These are phyloP conservation scores for Forbesichthys agassizii DNA, from an alignment of 2,113 vertebrate species.

Conservation along the genomic window DNA sequence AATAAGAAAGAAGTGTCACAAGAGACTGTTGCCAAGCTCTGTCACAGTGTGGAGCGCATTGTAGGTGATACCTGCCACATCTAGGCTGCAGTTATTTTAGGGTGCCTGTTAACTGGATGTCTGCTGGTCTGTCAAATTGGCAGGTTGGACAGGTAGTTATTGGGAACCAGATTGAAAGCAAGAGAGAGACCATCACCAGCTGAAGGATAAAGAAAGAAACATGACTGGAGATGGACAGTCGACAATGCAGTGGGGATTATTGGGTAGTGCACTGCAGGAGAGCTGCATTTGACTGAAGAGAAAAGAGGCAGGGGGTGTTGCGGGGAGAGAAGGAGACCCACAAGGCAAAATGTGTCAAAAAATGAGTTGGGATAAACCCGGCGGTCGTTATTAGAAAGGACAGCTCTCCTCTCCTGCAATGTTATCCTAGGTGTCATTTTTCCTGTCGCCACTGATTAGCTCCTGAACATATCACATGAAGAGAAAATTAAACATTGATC, in stretches of 20 bases:
- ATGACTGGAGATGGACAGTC: conserved; percentile 16
- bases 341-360: conserved; percentile 26
- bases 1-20: conserved; percentile 25
- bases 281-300: conserved; percentile 48
- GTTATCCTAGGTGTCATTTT: conserved; percentile 78
- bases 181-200: conserved; percentile 3
- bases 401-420: conserved; percentile 58
- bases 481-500: conserved; percentile 84
- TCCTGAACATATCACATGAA: conserved; percentile 73
- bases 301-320: background rate
- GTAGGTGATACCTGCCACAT: conserved; percentile 54
- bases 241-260: conserved; percentile 28
- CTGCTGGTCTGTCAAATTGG: conserved; percentile 37
- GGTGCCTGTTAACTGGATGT: conserved; percentile 35
- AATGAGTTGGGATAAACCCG: background rate
- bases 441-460: conserved; percentile 73
- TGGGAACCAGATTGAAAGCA: conserved; percentile 49
- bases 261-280: conserved; percentile 3
- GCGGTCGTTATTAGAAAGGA: background rate
- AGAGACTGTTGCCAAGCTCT: conserved; percentile 45
- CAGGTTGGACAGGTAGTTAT: conserved; percentile 51
- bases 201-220: background rate
- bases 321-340: conserved; percentile 31
- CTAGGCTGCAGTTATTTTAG: conserved; percentile 29
- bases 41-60: conserved; percentile 28